Percentiles rank a stretch among this genome's conserved stretches.
These are phyloP conservation scores for Cataglyphis altisquamis DNA, from an alignment of 2,888 invertebrate genomes.

Conservation along the genomic window DNA sequence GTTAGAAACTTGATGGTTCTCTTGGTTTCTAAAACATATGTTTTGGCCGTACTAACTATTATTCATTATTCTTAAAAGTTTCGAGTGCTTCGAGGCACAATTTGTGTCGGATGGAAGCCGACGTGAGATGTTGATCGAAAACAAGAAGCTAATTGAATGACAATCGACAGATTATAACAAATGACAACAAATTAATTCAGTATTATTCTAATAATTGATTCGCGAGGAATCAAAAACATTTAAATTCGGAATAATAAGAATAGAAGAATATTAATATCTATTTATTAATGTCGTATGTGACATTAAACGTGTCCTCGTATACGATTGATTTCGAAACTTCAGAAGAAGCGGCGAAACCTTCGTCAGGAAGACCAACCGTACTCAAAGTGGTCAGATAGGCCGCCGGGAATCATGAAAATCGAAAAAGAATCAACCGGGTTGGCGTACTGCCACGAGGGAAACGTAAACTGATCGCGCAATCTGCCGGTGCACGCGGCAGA, in stretches of 20 bases:
- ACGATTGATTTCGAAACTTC: not conserved
- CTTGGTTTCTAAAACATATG: constrained; percentile 10
- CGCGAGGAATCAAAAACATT: not conserved
- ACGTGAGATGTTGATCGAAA: constrained; percentile 8
- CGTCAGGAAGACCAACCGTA: not conserved
- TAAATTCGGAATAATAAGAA: not conserved
- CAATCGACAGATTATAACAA: not conserved
- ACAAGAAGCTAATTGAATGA: not conserved
- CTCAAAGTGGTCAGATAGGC: constrained; percentile 11
- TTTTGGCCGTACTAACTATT: not conserved
- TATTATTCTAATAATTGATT: not conserved
- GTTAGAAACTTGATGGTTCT: constrained; percentile 26
- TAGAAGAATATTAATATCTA: not conserved
- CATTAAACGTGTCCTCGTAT: not conserved
- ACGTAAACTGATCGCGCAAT: constrained; percentile 78
- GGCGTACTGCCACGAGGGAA: constrained; percentile 74
- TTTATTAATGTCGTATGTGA: not conserved
- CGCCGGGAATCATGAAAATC: constrained; percentile 7
- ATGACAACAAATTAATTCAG: not conserved
- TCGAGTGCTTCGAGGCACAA: not conserved
- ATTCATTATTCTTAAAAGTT: constrained; percentile 15
- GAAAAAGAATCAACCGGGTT: constrained; percentile 52
- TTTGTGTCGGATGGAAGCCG: not conserved
- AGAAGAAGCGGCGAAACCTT: constrained; percentile 7
- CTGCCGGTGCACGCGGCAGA: constrained; percentile 76